phyloP scores from a whole-genome alignment of 2,113 vertebrate species.

The Felis catus region F.catus_Fca126_mat1.0 CM031418.1:114741501-114742000 shows the following conservation, averaged over 20 bases:
- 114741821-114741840: neutral
- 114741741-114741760: neutral
- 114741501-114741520: neutral
- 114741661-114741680: neutral
- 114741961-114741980: slow-evolving; percentile 66
- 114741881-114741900: slow-evolving; percentile 54
- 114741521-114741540: neutral
- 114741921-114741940: slow-evolving; percentile 75
- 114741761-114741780: neutral
- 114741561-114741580: neutral
- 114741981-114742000: slow-evolving; percentile 57
- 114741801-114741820: neutral
- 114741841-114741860: slow-evolving; percentile 47
- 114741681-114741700: neutral
- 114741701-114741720: neutral
- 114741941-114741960: slow-evolving; percentile 72
- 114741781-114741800: neutral
- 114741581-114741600: neutral
- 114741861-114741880: slow-evolving; percentile 55
- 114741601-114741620: neutral
- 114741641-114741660: neutral
- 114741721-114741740: neutral
- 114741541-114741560: slow-evolving; percentile 21
- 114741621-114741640: slow-evolving; percentile 51
- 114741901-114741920: slow-evolving; percentile 48